Evolutionary conservation across 2,113 vertebrate genomes (phyloP), one percentile per base, ranked within the genome.

Genomic region (Apodemus speciosus): DNA sequence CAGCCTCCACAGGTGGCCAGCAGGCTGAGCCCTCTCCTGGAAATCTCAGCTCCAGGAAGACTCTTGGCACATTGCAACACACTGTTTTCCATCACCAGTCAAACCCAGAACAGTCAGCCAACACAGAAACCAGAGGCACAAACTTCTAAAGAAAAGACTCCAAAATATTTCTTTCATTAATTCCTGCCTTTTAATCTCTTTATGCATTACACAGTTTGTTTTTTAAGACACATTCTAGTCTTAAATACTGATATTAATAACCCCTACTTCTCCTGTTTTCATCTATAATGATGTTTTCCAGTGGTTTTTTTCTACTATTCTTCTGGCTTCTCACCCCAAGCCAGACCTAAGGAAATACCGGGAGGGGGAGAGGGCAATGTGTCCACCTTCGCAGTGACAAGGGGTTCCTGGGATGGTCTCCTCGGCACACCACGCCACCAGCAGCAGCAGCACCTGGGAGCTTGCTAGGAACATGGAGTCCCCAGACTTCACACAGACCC

Each of bases 171-270:
- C 23, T 21, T 35, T 76, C 0, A 43, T 85, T 30, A 49, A 38
- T 72, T 51, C 2, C 58, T n/a, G 27, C 40, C 66, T 35, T 38
- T 89, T 72, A 80, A 27, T 11, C 30, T 83, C 71, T 87, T 94
- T 9, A 38, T 75, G 51, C 43, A 66, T 10, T 9, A n/a, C 49
- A 60, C 51, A 5, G 25, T 6, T 84, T 79, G 30, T 46, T 94
- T 46, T 94, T 91, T 58, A 75, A 72, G 53, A 60, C 56, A 83
- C 72, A 83, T 32, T 77, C 38, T 21, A 81, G 51, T 49, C 49
- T 73, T 93, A 32, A 53, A 62, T 38, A 14, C n/a, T 88, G 35
- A 80, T 51, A 83, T 89, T 71, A 89, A 76, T 66, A 88, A n/a
- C 9, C n/a, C 9, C 35, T 10, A 43, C 43, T 76, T 85, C 14